Base-by-base conservation (phyloP, 1,140 invertebrate species). In the Ips typographus region DNA sequence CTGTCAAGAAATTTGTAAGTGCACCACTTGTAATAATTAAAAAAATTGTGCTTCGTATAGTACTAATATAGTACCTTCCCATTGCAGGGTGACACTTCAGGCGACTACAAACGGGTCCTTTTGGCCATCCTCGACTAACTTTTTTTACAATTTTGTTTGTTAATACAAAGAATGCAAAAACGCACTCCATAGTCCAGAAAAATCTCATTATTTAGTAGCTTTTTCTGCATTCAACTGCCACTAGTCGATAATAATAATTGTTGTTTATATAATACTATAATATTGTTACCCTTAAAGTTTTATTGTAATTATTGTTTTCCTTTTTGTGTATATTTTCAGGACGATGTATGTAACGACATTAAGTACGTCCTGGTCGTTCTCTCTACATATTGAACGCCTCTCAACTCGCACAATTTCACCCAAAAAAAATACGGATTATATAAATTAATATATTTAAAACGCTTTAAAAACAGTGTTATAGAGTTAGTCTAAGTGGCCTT, bases 101-200 rank as follows among this genome's bases (percentile, higher is more conserved):
- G 94, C 71, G 92, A 96, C 85, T 95, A 95, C 86, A 94, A 91
- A 84, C 90, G 89, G 82, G 87, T 93, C 76, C 87, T 96, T 76
- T 85, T 95, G 77, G 89, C 91, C 74, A 83, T 95, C 77, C 86
- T 94, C 85, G 83, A 89, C 84, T 87, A 89, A 77, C 71, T 72
- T 71, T 44, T 40, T 22, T 22, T 22, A 22, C 22, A 22, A 22
- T 22, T 22, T 22, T 22, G 22, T 22, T 22, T 22, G 22, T 22
- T 22, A 22, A 22, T 22, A 22, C 74, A 71, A 71, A 56, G 52
- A 55, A 66, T 77, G 78, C 72, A 73, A 57, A 47, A 60, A 79
- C 69, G 66, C 66, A 73, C 75, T 72, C 76, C 72, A 73, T 74
- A 65, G 64, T 70, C 62, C 59, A 47, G 67, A 22, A 22, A n/a